These are phyloP conservation scores for Lithobates pipiens DNA, from an alignment of 2,797 vertebrate species.

Conservation along the genomic window DNA sequence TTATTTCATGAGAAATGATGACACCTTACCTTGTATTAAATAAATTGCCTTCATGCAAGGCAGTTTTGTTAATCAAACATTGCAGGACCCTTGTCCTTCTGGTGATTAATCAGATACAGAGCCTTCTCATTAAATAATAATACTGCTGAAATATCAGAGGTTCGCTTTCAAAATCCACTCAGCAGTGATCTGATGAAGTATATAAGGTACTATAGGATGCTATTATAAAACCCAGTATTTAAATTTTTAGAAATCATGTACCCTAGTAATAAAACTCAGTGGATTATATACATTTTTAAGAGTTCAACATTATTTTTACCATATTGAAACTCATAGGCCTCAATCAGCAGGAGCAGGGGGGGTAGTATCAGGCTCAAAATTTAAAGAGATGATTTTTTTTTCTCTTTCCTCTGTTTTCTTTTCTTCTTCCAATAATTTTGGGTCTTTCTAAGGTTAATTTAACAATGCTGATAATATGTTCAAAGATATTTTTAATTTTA, in stretches of 20 bases:
- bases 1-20: constrained; percentile 26
- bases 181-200: constrained; percentile 9
- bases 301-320: too few relatives aligned
- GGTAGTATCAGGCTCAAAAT: too few relatives aligned
- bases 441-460: too few relatives aligned
- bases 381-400: too few relatives aligned
- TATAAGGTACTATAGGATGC: not conserved
- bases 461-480: too few relatives aligned
- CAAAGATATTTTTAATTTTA: too few relatives aligned
- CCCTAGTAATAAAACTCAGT: not conserved
- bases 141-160: constrained; percentile 9
- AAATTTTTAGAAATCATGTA: not conserved
- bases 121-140: constrained; percentile 40
- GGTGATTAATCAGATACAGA: constrained; percentile 26
- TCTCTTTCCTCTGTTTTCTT: too few relatives aligned
- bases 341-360: too few relatives aligned
- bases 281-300: not conserved
- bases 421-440: too few relatives aligned
- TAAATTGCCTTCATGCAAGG: constrained; percentile 36
- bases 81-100: constrained; percentile 20
- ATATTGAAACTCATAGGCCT: too few relatives aligned
- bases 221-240: not conserved
- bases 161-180: constrained; percentile 2
- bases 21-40: constrained; percentile 33
- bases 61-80: constrained; percentile 43